Evolutionary conservation across 2,797 vertebrate species (phyloP).

Genomic region (Mus spretus): DNA sequence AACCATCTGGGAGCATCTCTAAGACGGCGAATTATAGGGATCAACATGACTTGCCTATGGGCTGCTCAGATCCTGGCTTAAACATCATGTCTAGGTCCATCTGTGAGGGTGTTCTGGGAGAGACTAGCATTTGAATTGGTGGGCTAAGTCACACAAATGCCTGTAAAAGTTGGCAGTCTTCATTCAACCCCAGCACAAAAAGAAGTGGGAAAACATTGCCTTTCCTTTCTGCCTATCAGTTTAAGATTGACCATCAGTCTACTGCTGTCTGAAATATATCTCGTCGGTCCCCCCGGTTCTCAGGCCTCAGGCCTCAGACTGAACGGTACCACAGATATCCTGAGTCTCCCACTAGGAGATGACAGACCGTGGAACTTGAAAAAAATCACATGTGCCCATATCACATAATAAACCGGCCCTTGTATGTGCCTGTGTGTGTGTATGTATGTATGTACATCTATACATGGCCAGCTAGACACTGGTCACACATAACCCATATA

Average conservation of each 20-base stretch:
- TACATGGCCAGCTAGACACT: neutral
- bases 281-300: neutral
- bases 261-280: neutral
- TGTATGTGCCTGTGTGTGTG: neutral
- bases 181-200: neutral
- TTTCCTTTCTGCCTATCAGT: neutral
- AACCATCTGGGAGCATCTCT: neutral
- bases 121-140: neutral
- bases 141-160: neutral
- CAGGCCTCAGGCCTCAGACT: neutral
- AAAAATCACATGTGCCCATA: no score
- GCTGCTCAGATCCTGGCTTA: neutral
- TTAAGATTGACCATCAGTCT: neutral
- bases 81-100: neutral
- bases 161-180: neutral
- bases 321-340: neutral
- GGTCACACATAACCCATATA: neutral
- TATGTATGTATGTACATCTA: fast-evolving
- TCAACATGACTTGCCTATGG: neutral
- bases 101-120: neutral
- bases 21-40: neutral
- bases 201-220: neutral
- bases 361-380: neutral
- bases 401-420: neutral
- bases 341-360: neutral